Evolutionary conservation across 2,797 vertebrate species (phyloP).

Genomic region (Gallinago nigripennis): DNA sequence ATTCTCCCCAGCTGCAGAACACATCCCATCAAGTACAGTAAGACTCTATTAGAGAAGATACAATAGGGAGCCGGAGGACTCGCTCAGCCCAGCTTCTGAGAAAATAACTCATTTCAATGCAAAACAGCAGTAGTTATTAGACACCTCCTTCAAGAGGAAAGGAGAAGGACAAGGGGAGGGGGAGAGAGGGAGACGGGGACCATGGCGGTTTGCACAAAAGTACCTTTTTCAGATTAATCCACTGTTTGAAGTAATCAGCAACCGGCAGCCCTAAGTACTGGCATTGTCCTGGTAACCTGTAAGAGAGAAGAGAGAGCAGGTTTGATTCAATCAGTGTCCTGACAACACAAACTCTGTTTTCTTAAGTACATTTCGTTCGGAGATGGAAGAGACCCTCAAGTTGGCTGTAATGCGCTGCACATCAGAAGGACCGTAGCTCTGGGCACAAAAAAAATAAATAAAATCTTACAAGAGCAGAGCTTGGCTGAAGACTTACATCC

Average conservation of each 20-base stretch:
- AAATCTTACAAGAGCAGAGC: background rate
- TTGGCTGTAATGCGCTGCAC: background rate
- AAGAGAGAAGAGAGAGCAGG: constrained; percentile 74
- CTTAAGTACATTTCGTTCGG: constrained; percentile 29
- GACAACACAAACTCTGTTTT: constrained; percentile 63
- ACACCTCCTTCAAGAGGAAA: constrained; percentile 70
- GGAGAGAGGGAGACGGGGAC: background rate
- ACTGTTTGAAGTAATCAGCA: constrained; percentile 88
- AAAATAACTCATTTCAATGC: constrained; percentile 88
- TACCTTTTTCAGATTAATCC: constrained; percentile 90
- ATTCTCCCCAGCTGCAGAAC: constrained; percentile 66
- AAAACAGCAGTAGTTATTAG: constrained; percentile 86
- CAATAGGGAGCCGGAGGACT: constrained; percentile 65
- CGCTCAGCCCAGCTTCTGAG: constrained; percentile 57
- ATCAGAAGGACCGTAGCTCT: background rate
- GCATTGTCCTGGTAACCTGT: constrained; percentile 86
- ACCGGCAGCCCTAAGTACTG: constrained; percentile 85
- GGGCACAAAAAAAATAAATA: background rate
- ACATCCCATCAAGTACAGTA: constrained; percentile 70
- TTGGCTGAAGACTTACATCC: background rate
- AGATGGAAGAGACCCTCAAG: constrained; percentile 47
- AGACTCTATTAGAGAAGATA: constrained; percentile 70
- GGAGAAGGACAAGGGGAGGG: constrained; percentile 45
- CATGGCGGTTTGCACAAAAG: constrained; percentile 59
- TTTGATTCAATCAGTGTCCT: constrained; percentile 66